Base-by-base conservation (phyloP, 2,888 invertebrate species). In the Brachylomia viminalis region DNA sequence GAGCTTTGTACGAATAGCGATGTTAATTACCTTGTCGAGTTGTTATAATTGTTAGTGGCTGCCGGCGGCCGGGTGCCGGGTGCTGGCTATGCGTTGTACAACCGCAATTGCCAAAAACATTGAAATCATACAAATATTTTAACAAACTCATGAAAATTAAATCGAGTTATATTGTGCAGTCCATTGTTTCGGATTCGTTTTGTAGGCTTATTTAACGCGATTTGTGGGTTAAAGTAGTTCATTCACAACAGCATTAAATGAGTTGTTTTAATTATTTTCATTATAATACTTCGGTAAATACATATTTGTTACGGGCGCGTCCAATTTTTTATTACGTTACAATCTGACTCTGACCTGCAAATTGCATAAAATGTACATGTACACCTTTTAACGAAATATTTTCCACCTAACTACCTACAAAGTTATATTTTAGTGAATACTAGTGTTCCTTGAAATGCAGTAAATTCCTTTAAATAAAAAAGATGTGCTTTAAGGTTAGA, bases 11-110 rank as follows among this genome's bases (percentile, higher is more conserved):
- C 73, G 61, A 79, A 79, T 59, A 52, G 77, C 73, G n/a, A 72
- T 80, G 72, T 80, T 83, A 86, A 86, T 85, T 83, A 77, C 76
- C 73, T 47, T 64, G 79, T 72, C 69, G 73, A 82, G 61, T 74
- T 56, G 59, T 77, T 75, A 77, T 85, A 85, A 87, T 81, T 80
- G 70, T 81, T 69, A 71, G 79, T 80, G 66, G 68, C 68, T 76
- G 79, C 45, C 70, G 62, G 65, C n/a, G 47, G 62, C 54, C 47
- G 47, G 75, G 27, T 42, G 38, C 23, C 30, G 45, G 23, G 45
- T 54, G 54, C 52, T 45, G 62, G 77, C 42, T 56, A 54, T 61
- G 59, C 65, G 33, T 74, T 64, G 45, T 74, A 62, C 56, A 61
- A 75, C 45, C 52, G 67, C 82, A 75, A 42, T 74, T 75, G 64